These are phyloP conservation scores for Ennomos erosarius DNA, from an alignment of 2,888 invertebrate species.

Conservation along the genomic window DNA sequence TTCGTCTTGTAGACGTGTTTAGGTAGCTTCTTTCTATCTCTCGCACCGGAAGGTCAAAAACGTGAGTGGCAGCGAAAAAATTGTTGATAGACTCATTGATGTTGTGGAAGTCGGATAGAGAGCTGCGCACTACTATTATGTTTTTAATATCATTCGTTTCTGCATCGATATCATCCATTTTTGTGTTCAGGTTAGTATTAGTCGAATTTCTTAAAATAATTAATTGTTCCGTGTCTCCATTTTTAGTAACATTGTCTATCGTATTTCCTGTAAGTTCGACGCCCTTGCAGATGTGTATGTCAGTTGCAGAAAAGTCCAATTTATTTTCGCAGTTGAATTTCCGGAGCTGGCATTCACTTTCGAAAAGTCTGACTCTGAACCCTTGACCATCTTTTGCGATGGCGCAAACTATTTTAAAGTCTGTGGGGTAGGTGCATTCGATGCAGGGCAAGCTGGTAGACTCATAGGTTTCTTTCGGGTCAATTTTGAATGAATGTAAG, in stretches of 20 bases:
- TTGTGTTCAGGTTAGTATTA: too few species aligned
- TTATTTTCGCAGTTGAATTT: slow-evolving; percentile 59
- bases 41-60: slow-evolving; percentile 60
- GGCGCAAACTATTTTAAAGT: slow-evolving; percentile 53
- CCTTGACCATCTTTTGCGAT: slow-evolving; percentile 60
- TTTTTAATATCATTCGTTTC: slow-evolving; percentile 36
- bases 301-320: slow-evolving; percentile 52
- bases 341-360: slow-evolving; percentile 57
- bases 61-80: slow-evolving; percentile 71
- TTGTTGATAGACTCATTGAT: slow-evolving; percentile 64
- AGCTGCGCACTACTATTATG: slow-evolving; percentile 60
- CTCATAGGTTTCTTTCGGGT: background rate
- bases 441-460: slow-evolving; percentile 33
- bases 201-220: too few species aligned
- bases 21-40: slow-evolving; percentile 45
- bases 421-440: slow-evolving; percentile 34
- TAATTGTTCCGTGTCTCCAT: background rate
- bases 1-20: slow-evolving; percentile 54
- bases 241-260: slow-evolving; percentile 4
- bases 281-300: slow-evolving; percentile 57
- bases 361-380: slow-evolving; percentile 60
- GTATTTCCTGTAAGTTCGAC: slow-evolving; percentile 20
- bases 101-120: slow-evolving; percentile 52
- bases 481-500: slow-evolving; percentile 37
- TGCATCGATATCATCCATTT: background rate